Percentiles rank a stretch among this genome's conserved stretches.
Evolutionary conservation across 2,113 vertebrate species (phyloP).

Genomic region (Dasypus novemcinctus): DNA sequence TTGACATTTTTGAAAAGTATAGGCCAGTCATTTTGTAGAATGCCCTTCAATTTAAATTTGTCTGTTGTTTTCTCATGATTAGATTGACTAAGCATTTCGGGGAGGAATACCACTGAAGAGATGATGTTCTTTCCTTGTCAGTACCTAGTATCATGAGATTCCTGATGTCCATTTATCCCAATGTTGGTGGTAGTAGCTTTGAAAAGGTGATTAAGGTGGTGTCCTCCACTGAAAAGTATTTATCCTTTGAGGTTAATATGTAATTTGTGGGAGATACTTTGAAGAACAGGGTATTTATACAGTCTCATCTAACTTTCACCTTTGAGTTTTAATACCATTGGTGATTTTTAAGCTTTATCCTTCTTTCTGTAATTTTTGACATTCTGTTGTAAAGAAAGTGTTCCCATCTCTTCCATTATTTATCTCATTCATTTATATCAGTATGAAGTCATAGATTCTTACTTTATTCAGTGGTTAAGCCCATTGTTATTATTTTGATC

Average conservation of each 20-base stretch:
- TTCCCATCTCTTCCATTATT: not conserved
- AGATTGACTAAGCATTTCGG: constrained; percentile 28
- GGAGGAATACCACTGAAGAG: constrained; percentile 13
- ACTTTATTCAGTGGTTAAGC: constrained; percentile 20
- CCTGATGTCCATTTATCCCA: not conserved
- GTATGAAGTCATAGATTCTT: constrained; percentile 28
- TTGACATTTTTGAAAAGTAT: constrained; percentile 61
- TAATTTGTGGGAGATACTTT: not conserved
- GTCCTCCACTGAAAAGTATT: constrained; percentile 15
- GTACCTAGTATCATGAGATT: not conserved
- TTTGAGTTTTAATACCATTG: not conserved
- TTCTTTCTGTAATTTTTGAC: constrained; percentile 9
- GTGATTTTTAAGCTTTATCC: constrained; percentile 2
- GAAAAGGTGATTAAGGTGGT: constrained; percentile 30
- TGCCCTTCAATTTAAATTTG: constrained; percentile 46
- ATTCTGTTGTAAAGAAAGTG: not conserved
- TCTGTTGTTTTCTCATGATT: constrained; percentile 43
- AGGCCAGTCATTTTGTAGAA: constrained; percentile 39
- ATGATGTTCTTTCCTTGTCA: constrained; percentile 16
- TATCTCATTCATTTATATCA: not conserved
- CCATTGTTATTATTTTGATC: constrained; percentile 30
- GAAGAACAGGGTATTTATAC: constrained; percentile 2
- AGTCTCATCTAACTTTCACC: not conserved
- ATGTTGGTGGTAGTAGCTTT: not conserved
- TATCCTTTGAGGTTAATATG: constrained; percentile 35